phyloP scores from a whole-genome alignment of 1,140 invertebrate species.

The Dryas iulia region DNA sequence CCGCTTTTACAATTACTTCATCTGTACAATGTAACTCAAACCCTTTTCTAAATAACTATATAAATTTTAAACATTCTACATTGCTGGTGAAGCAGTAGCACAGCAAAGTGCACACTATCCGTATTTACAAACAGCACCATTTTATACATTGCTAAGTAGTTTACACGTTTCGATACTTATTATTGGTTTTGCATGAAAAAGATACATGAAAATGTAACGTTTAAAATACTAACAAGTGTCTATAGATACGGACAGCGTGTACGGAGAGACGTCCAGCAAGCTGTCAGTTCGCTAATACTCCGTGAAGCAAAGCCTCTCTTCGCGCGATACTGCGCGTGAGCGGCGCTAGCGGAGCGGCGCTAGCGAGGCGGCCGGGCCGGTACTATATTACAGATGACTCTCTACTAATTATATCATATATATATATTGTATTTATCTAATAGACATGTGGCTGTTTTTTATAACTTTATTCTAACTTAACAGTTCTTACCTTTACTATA shows the following conservation, averaged over 20 bases:
- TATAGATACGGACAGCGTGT: not conserved
- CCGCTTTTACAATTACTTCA: not conserved
- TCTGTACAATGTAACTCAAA: not conserved
- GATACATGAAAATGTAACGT: too few relatives aligned
- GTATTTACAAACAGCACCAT: not conserved
- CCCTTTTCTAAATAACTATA: not conserved
- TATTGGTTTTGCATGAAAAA: too few relatives aligned
- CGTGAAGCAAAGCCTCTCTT: not conserved
- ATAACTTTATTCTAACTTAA: too few relatives aligned
- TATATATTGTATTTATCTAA: too few relatives aligned
- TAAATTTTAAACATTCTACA: not conserved
- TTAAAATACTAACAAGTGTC: too few relatives aligned
- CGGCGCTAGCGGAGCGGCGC: not conserved
- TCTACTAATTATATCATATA: too few relatives aligned
- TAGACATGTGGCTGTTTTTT: too few relatives aligned
- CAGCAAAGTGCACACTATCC: not conserved
- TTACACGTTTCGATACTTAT: too few relatives aligned
- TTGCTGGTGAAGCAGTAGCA: not conserved
- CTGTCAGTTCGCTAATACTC: slow-evolving; percentile 3
- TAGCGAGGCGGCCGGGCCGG: not conserved
- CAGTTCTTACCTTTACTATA: too few relatives aligned
- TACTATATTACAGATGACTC: too few relatives aligned
- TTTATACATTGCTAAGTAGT: too few relatives aligned
- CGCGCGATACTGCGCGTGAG: not conserved
- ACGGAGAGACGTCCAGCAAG: not conserved